A percentile compares a stretch with the other conserved stretches of the same genome.
Evolutionary conservation across 2,888 invertebrate genomes (phyloP).

Genomic region (Cantharis lateralis): DNA sequence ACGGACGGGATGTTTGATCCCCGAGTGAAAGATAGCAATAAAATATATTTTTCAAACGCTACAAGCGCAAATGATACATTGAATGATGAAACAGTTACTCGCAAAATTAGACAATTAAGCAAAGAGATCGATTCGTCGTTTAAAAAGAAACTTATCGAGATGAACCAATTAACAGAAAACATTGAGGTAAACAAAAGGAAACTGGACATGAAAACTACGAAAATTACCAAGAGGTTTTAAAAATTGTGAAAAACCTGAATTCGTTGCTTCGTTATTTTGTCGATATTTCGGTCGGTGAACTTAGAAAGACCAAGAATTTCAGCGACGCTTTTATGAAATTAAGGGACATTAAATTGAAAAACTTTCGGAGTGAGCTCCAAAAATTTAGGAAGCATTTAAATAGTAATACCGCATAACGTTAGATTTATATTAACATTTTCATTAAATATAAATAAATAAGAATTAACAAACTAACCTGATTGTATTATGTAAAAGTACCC

Average conservation of each 20-base stretch:
- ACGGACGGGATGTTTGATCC: neutral
- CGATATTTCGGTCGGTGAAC: neutral
- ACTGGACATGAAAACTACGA: neutral
- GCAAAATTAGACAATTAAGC: neutral
- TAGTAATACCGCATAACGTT: neutral
- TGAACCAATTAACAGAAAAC: neutral
- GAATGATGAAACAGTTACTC: neutral
- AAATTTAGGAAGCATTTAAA: neutral
- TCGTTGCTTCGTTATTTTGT: neutral
- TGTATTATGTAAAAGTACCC: too few relatives aligned
- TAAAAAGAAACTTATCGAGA: neutral
- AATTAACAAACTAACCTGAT: neutral
- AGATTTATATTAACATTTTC: neutral
- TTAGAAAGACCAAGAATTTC: neutral
- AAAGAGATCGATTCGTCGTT: neutral
- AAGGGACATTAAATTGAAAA: neutral
- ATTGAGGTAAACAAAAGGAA: neutral
- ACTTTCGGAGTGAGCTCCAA: neutral
- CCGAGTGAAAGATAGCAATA: neutral
- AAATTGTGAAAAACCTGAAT: neutral
- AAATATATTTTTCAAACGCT: neutral
- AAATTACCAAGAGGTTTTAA: neutral
- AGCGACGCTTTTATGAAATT: neutral
- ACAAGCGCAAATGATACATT: neutral
- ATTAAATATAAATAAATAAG: neutral